Conservation (phyloP, 2,113 vertebrate genomes). For the Nanorana parkeri region DNA sequence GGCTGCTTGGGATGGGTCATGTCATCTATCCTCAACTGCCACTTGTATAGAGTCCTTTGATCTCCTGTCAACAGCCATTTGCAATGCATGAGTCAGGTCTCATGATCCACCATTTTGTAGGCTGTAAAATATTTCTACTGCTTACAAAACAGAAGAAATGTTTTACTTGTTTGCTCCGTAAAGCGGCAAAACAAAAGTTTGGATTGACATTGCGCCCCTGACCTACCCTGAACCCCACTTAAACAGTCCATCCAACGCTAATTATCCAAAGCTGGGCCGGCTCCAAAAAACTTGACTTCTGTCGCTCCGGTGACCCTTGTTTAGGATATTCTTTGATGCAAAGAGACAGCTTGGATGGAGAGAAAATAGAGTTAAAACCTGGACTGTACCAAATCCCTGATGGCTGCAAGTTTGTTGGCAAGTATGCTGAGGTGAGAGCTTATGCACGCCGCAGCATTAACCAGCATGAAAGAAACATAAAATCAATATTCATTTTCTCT, state of each 20-base stretch:
- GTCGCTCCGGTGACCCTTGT: slow-evolving; percentile 6
- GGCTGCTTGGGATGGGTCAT: too few relatives aligned
- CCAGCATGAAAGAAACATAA: slow-evolving; percentile 56
- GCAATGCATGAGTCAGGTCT: too few relatives aligned
- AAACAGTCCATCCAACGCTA: not conserved
- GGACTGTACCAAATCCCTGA: slow-evolving; percentile 34
- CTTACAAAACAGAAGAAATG: too few relatives aligned
- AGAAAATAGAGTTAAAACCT: slow-evolving; percentile 25
- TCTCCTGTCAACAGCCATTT: too few relatives aligned
- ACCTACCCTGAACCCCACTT: not conserved
- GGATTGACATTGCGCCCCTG: not conserved
- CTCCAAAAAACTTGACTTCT: slow-evolving; percentile 20
- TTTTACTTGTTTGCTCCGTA: too few relatives aligned
- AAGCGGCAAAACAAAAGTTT: too few relatives aligned
- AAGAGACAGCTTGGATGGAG: slow-evolving; percentile 1
- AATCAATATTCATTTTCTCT: slow-evolving; percentile 58
- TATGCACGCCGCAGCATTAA: slow-evolving; percentile 51
- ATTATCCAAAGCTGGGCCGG: not conserved
- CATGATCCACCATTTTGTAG: too few relatives aligned
- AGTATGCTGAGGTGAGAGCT: slow-evolving; percentile 52
- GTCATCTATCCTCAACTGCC: too few relatives aligned
- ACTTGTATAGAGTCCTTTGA: too few relatives aligned
- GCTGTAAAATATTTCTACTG: too few relatives aligned
- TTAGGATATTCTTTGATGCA: not conserved
- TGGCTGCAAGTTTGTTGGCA: slow-evolving; percentile 44